Conservation (phyloP, 2,797 vertebrate genomes). For the Triplophysa bombifrons region DNA sequence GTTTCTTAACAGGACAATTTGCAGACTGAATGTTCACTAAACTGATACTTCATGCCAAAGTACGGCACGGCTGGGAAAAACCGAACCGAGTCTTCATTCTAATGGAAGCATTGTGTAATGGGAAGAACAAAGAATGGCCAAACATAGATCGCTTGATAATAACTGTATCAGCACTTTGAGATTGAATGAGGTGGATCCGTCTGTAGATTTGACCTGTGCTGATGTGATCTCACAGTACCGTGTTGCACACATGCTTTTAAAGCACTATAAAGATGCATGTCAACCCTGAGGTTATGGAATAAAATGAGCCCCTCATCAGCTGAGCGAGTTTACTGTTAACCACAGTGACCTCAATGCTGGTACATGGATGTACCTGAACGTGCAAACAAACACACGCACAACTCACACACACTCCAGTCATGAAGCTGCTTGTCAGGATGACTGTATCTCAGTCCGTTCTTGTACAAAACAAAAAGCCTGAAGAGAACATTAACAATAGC, state of each 20-base stretch:
- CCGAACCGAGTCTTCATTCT: constrained; percentile 29
- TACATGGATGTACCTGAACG: constrained; percentile 32
- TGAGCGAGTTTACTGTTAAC: constrained; percentile 51
- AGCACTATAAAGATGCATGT: constrained; percentile 50
- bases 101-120: constrained; percentile 44
- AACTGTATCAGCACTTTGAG: constrained; percentile 20
- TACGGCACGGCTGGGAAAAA: not conserved
- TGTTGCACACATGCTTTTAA: constrained; percentile 28
- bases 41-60: not conserved
- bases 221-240: constrained; percentile 31
- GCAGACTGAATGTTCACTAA: not conserved
- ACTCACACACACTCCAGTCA: constrained; percentile 35
- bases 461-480: constrained; percentile 54
- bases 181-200: constrained; percentile 25
- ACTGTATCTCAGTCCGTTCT: constrained; percentile 51
- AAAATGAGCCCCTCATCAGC: constrained; percentile 43
- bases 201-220: constrained; percentile 28
- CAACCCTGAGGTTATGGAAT: constrained; percentile 57
- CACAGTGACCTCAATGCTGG: constrained; percentile 53
- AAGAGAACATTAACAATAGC: constrained; percentile 60
- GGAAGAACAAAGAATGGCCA: constrained; percentile 44
- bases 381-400: constrained; percentile 36
- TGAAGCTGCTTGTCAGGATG: constrained; percentile 16
- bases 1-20: not conserved
- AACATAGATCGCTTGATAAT: constrained; percentile 27